These are phyloP conservation scores for Acrocephalus scirpaceus DNA, from an alignment of 2,797 vertebrate species.

Conservation along the genomic window DNA sequence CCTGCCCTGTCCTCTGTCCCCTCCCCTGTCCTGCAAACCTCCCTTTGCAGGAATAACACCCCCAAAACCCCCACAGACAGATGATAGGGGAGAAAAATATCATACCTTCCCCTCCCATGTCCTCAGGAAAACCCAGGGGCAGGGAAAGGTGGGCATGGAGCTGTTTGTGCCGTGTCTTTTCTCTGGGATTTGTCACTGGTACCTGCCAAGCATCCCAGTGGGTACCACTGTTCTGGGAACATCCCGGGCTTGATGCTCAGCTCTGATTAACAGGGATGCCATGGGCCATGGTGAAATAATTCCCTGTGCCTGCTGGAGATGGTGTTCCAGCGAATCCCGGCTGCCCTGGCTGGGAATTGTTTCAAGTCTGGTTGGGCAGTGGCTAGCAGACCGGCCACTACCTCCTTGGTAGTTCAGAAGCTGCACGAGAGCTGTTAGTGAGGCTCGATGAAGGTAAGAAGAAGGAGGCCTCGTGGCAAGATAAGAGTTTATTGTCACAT, in stretches of 20 bases:
- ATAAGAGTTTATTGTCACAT: too few relatives aligned
- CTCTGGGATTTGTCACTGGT: neutral
- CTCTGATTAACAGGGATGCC: neutral
- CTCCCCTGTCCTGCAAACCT: neutral
- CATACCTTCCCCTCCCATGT: fast-evolving
- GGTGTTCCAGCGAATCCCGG: too few relatives aligned
- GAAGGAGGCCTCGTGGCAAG: too few relatives aligned
- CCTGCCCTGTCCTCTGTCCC: neutral
- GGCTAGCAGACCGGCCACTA: too few relatives aligned
- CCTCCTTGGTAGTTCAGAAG: too few relatives aligned
- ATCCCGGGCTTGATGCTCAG: fast-evolving
- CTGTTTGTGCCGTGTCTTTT: neutral
- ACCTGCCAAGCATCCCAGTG: neutral
- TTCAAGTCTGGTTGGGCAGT: too few relatives aligned
- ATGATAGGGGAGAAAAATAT: neutral
- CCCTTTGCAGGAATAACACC: neutral
- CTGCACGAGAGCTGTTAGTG: too few relatives aligned
- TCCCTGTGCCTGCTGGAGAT: too few relatives aligned
- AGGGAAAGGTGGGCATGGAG: neutral
- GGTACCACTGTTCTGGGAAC: neutral
- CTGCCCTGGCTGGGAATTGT: too few relatives aligned
- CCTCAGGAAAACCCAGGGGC: neutral
- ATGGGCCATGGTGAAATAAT: neutral
- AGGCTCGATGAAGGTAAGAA: too few relatives aligned
- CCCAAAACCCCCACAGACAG: fast-evolving